Percentiles rank a stretch among this genome's conserved stretches.
Conservation (phyloP, 2,113 vertebrate species). For the Podocnemis expansa region DNA sequence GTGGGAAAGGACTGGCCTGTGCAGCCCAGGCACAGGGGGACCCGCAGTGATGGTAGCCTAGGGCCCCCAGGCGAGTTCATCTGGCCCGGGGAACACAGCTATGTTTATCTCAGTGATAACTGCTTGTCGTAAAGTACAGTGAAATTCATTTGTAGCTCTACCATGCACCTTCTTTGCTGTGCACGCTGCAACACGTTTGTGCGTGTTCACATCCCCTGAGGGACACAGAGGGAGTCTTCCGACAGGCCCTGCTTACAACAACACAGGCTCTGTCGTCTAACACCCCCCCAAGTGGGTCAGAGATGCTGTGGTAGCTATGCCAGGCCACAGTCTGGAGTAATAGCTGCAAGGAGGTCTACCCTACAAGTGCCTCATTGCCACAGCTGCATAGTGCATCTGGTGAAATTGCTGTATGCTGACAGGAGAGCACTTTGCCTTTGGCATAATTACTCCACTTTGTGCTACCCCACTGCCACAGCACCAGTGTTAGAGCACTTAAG, state of each 20-base stretch:
- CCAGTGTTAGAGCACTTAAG: no score
- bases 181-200: rapidly evolving
- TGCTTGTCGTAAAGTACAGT: neutral
- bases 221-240: neutral
- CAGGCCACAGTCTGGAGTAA: neutral
- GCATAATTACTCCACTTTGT: no score
- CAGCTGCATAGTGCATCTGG: no score
- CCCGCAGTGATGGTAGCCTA: no score
- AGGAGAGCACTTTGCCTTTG: no score
- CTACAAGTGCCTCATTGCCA: no score
- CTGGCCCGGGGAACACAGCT: neutral
- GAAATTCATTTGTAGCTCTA: neutral
- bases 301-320: neutral
- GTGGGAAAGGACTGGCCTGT: no score
- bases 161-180: rapidly evolving
- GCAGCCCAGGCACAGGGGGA: no score
- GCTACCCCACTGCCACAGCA: no score
- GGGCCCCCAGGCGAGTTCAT: no score
- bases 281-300: neutral
- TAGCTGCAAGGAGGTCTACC: neutral
- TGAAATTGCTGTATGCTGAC: no score
- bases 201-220: neutral
- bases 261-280: no score
- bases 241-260: neutral
- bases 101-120: rapidly evolving